Conservation (phyloP, 92 coral and sea anemone species). For the Porites lobata region DNA sequence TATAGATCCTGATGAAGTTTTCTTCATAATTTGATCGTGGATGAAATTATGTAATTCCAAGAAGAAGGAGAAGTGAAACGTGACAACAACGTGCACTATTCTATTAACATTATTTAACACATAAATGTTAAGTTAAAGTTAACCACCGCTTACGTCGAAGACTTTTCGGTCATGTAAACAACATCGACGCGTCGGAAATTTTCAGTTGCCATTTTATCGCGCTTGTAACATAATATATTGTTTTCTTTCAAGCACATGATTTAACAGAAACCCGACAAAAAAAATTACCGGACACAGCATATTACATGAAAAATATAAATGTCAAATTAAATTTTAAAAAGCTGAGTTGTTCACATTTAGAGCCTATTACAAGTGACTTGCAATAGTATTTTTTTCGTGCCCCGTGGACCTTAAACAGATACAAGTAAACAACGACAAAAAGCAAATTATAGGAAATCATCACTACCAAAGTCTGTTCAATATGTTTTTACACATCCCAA, state of each 20-base stretch:
- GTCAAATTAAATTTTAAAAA: neutral
- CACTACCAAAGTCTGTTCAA: neutral
- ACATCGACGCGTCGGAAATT: slow-evolving; percentile 3
- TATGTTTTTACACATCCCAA: neutral
- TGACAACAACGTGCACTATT: neutral
- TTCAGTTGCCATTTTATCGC: neutral
- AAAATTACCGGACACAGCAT: neutral
- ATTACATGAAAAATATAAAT: neutral
- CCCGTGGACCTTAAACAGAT: neutral
- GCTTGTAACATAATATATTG: neutral
- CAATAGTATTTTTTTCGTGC: neutral
- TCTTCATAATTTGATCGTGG: neutral
- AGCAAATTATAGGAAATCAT: neutral
- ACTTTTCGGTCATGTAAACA: slow-evolving; percentile 10
- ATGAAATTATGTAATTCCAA: neutral
- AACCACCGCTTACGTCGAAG: neutral
- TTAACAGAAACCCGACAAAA: neutral
- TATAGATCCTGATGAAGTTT: too few relatives aligned
- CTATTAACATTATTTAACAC: neutral
- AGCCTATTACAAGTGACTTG: neutral
- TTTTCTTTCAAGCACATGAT: neutral
- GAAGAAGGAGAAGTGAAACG: neutral
- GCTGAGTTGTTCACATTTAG: slow-evolving; percentile 6
- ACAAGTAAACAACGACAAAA: neutral
- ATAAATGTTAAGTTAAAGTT: neutral